Conservation (phyloP, 2,797 vertebrate genomes). For the Pseudochromis fuscus region DNA sequence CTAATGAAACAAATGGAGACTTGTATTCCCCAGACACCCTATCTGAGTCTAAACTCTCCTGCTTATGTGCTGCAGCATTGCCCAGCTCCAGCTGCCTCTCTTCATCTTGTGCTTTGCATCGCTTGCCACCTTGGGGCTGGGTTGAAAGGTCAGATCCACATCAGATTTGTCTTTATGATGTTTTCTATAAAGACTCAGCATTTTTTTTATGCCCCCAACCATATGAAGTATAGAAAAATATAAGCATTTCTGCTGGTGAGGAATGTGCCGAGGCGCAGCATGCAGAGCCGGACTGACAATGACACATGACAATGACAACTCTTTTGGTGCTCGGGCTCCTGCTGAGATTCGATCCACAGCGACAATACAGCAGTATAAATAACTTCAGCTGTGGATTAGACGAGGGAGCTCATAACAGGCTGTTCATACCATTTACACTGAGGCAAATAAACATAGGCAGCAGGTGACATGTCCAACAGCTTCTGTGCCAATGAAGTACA, state of each 20-base stretch:
- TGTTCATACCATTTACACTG: conserved; percentile 59
- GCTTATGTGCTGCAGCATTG: conserved; percentile 14
- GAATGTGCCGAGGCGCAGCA: conserved; percentile 23
- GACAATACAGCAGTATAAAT: conserved; percentile 72
- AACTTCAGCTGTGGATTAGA: conserved; percentile 69
- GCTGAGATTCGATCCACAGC: conserved; percentile 61
- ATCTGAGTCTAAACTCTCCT: conserved; percentile 32
- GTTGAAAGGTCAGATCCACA: conserved; percentile 68
- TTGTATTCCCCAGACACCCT: conserved; percentile 58
- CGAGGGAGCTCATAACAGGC: conserved; percentile 57
- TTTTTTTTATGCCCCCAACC: conserved; percentile 21
- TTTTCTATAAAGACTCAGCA: conserved; percentile 12
- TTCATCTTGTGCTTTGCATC: conserved; percentile 45
- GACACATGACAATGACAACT: conserved; percentile 67
- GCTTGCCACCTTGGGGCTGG: conserved; percentile 23
- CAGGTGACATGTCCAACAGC: conserved; percentile 58
- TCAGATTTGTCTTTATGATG: conserved; percentile 53
- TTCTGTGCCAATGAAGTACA: conserved; percentile 25
- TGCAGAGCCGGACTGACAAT: conserved; percentile 51
- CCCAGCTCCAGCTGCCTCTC: conserved; percentile 24
- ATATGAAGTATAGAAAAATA: conserved; percentile 27
- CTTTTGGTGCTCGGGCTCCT: conserved; percentile 50
- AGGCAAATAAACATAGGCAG: conserved; percentile 63
- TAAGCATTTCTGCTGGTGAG: conserved; percentile 25
- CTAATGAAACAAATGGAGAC: conserved; percentile 70